Percentiles rank a stretch among this genome's conserved stretches.
phyloP scores from a whole-genome alignment of 2,797 vertebrate genomes.

The Odontamblyopus lacepedii region DNA sequence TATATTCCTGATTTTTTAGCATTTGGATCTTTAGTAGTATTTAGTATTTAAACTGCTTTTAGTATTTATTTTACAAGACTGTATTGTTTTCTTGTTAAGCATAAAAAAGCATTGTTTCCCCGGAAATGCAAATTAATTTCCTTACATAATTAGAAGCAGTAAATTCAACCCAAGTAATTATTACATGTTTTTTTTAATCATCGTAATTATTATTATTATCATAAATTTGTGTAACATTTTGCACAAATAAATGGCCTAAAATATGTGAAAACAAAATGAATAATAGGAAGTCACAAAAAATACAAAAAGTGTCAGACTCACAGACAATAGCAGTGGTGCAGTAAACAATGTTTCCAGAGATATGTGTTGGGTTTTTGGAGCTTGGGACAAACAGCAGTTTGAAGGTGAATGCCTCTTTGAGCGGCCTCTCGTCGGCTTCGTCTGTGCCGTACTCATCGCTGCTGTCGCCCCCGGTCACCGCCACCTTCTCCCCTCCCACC shows the following conservation, averaged over 20 bases:
- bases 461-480: slow-evolving; percentile 65
- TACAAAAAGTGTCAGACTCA: slow-evolving; percentile 66
- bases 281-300: not conserved
- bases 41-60: no score
- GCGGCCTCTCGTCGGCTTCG: slow-evolving; percentile 54
- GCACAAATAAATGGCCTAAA: no score
- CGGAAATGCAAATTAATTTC: no score
- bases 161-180: no score
- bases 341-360: slow-evolving; percentile 88
- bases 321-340: slow-evolving; percentile 81
- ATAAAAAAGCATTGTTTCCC: no score
- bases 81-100: no score
- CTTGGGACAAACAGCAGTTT: slow-evolving; percentile 77
- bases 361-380: slow-evolving; percentile 73
- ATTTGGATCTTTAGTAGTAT: no score
- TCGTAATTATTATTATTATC: no score
- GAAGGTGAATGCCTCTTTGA: slow-evolving; percentile 66
- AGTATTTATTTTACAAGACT: no score
- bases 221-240: no score
- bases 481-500: slow-evolving; percentile 78
- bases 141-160: no score
- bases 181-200: no score
- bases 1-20: not conserved
- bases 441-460: slow-evolving; percentile 65
- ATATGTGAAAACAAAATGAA: not conserved